Conservation (phyloP, 2,888 invertebrate species). For the Agrochola litura region DNA sequence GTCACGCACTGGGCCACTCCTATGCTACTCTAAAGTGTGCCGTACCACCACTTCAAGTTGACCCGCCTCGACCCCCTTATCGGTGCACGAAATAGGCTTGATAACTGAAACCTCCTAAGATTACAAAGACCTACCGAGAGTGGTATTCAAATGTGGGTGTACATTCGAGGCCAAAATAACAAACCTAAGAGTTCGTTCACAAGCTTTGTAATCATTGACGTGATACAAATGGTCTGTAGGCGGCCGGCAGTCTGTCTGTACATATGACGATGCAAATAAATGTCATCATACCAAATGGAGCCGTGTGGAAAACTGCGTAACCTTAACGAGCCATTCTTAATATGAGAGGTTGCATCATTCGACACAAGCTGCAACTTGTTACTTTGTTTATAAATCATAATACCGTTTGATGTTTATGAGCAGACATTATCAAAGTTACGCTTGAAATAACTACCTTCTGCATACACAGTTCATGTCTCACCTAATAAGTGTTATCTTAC, state of each 20-base stretch:
- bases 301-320: constrained; percentile 65
- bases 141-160: constrained; percentile 80
- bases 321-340: constrained; percentile 57
- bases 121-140: constrained; percentile 67
- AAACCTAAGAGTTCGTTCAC: constrained; percentile 66
- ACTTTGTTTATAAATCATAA: constrained; percentile 62
- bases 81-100: constrained; percentile 34
- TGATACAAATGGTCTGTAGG: constrained; percentile 72
- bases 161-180: constrained; percentile 83
- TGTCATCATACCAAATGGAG: constrained; percentile 69
- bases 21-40: constrained; percentile 57
- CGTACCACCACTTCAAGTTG: constrained; percentile 60
- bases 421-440: constrained; percentile 53
- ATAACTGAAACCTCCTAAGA: constrained; percentile 53
- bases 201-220: constrained; percentile 62
- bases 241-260: constrained; percentile 69
- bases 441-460: constrained; percentile 40
- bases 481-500: constrained; percentile 37
- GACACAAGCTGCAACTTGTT: constrained; percentile 49
- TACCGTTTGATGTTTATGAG: constrained; percentile 52
- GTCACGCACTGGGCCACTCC: constrained; percentile 81
- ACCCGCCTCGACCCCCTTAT: constrained; percentile 55
- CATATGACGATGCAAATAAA: constrained; percentile 71
- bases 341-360: constrained; percentile 54
- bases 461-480: constrained; percentile 19